Conservation (phyloP, 2,113 vertebrate species). For the Poeciliopsis turrubarensis region DNA sequence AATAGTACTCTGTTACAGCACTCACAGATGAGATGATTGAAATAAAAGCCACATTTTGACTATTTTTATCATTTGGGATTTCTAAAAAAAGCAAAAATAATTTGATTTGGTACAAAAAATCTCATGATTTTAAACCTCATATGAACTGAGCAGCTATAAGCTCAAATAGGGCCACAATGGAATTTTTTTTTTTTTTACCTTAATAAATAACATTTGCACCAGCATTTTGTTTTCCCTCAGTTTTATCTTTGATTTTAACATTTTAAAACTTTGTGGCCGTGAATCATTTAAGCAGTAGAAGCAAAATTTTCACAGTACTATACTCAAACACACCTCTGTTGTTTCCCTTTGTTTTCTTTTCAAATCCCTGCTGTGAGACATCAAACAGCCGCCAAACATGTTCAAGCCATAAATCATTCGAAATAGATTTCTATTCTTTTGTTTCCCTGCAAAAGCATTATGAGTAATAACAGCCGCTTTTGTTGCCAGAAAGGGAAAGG, state of each 20-base stretch:
- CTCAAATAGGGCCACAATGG: not conserved
- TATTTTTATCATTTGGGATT: no score
- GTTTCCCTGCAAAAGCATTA: not conserved
- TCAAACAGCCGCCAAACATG: constrained; percentile 1
- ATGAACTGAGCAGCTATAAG: not conserved
- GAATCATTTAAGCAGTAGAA: not conserved
- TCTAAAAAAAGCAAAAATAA: no score
- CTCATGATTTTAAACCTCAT: no score
- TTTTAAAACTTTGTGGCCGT: not conserved
- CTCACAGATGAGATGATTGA: no score
- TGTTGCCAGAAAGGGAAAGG: constrained; percentile 14
- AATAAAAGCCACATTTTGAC: no score
- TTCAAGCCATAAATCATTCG: not conserved
- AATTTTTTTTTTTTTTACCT: no score
- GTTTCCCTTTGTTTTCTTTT: not conserved
- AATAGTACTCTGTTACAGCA: no score
- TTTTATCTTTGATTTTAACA: not conserved
- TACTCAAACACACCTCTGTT: not conserved
- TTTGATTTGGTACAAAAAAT: no score
- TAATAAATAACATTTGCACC: not conserved
- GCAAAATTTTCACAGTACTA: not conserved
- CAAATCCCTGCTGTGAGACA: not conserved
- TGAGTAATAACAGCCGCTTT: constrained; percentile 12
- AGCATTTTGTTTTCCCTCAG: not conserved
- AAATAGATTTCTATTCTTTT: not conserved